Conservation (phyloP, 2,113 vertebrate genomes). For the Amblyornis subalaris region DNA sequence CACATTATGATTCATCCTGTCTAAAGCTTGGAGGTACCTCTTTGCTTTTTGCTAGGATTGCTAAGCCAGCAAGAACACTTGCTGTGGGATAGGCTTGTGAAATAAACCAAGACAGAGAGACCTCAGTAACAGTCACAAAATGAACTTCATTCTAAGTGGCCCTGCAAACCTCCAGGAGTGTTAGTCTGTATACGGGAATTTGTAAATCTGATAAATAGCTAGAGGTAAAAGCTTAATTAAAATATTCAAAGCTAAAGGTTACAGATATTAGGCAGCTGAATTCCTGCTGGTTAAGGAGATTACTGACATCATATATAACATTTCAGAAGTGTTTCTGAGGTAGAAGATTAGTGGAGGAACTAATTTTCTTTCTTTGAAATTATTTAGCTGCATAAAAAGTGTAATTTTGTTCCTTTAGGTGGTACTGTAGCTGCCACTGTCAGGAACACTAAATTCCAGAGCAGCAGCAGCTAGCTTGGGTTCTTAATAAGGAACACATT, state of each 20-base stretch:
- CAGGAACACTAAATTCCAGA: slow-evolving; percentile 1
- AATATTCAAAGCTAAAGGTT: slow-evolving; percentile 23
- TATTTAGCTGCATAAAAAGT: background rate
- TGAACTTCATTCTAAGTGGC: background rate
- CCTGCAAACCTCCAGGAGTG: background rate
- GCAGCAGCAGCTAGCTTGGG: background rate
- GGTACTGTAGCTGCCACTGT: background rate
- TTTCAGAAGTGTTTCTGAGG: background rate
- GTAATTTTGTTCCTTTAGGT: background rate
- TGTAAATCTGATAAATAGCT: slow-evolving; percentile 37
- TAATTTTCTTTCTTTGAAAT: background rate
- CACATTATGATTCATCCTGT: background rate
- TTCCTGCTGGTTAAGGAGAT: slow-evolving; percentile 14
- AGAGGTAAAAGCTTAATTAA: slow-evolving; percentile 35
- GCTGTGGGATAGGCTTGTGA: background rate
- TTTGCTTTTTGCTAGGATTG: background rate
- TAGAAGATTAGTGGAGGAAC: background rate
- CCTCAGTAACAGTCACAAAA: background rate
- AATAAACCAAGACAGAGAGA: slow-evolving; percentile 21
- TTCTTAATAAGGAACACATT: slow-evolving; percentile 11
- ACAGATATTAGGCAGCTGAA: background rate
- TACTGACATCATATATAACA: background rate
- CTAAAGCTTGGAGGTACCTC: background rate
- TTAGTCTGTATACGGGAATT: background rate
- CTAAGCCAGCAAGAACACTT: background rate